Evolutionary conservation across 2,888 invertebrate species (phyloP).

Genomic region (Drosophila quasianomalipes): DNA sequence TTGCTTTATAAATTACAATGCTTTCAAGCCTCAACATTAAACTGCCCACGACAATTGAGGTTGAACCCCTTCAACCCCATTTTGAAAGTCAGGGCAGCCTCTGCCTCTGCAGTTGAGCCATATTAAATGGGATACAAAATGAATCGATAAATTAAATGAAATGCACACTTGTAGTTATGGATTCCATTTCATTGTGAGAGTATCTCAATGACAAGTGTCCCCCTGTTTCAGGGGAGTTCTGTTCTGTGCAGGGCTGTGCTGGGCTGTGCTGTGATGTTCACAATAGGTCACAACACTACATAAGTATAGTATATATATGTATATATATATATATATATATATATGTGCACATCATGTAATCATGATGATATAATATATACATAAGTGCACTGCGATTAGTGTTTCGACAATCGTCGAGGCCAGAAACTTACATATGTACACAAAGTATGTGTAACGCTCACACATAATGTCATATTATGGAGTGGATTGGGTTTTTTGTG

Average conservation of each 20-base stretch:
- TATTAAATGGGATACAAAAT: neutral
- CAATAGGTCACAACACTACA: neutral
- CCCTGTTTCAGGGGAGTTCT: conserved; percentile 14
- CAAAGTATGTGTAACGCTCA: conserved; percentile 41
- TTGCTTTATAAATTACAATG: neutral
- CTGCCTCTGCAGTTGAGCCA: neutral
- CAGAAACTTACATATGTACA: conserved; percentile 32
- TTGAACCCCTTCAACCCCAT: neutral
- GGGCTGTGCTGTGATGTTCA: neutral
- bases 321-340: neutral
- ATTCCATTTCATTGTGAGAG: neutral
- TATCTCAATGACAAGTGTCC: neutral
- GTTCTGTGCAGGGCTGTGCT: rapidly evolving
- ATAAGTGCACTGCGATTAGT: conserved; percentile 37
- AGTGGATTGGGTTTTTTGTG: conserved; percentile 14
- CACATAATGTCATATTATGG: conserved; percentile 57
- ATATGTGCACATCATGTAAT: conserved; percentile 16
- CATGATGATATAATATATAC: conserved; percentile 19
- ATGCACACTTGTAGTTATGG: neutral
- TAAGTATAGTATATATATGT: neutral
- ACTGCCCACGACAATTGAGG: neutral
- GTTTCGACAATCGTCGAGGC: conserved; percentile 19
- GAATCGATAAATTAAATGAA: neutral
- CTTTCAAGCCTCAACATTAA: neutral
- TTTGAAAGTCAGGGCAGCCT: neutral